Evolutionary conservation across 1,140 invertebrate genomes (phyloP), one percentile per base, ranked within the genome.

Genomic region (Drosophila nikananu): DNA sequence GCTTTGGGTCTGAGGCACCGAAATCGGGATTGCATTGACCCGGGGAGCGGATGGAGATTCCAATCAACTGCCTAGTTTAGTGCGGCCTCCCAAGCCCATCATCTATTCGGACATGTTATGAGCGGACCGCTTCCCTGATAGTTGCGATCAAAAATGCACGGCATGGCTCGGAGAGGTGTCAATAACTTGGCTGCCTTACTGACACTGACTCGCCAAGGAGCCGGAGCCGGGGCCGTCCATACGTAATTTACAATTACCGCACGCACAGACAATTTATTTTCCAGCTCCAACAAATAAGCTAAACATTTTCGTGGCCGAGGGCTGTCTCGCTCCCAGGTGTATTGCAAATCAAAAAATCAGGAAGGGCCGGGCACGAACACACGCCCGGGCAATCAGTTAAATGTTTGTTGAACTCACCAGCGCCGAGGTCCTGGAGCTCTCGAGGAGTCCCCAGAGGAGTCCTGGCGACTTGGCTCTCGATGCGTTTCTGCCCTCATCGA

Each of bases 261-360:
- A 92, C 91, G 91, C 91, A 92, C 91, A 92, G 74, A 86, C 91
- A 92, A 92, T 92, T 92, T 92, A 92, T 92, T 90, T 92, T 79
- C 78, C 65, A 81, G 73, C 67, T 68, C 75, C 64, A 86, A 82
- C 80, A 83, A 87, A 87, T 89, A 89, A 87, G 84, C 84, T 70
- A 55, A 77, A 58, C 66, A 70, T 80, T 83, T 72, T 74, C 42
- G 61, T 67, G 62, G 65, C 48, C 58, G 49, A 49, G 32, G 49
- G 64, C 48, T 41, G 77, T 32, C 48, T 32, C 49, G 64, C 64
- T 92, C 91, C 91, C 91, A 92, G 91, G 91, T 92, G 91, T 92
- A 92, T 92, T 78, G 87, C 91, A 92, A 92, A 92, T 92, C 91
- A 92, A 92, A 92, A 92, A 92, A 92, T 87, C 82, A 83, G 81